Percentiles rank a stretch among this genome's conserved stretches.
Conservation (phyloP, 2,888 invertebrate genomes). For the Dusona sp. region DNA sequence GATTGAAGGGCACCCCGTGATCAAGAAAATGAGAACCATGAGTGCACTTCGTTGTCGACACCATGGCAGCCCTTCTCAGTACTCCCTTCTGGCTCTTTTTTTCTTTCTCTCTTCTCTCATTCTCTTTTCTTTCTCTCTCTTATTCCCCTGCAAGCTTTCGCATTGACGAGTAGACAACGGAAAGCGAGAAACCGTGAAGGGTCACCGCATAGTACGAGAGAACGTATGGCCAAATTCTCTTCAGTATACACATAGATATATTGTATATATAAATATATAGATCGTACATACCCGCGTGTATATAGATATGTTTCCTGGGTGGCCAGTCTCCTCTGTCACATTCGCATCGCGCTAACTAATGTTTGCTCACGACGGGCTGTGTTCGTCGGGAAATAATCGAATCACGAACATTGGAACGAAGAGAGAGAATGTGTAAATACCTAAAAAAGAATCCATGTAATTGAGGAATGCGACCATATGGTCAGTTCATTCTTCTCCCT, state of each 20-base stretch:
- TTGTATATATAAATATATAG: conserved; percentile 2
- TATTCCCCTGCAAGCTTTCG: conserved; percentile 69
- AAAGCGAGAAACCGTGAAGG: conserved; percentile 82
- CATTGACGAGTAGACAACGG: conserved; percentile 83
- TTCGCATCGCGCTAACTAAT: conserved; percentile 82
- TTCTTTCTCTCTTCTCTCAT: conserved; percentile 20
- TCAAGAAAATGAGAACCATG: conserved; percentile 81
- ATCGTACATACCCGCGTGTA: conserved; percentile 21
- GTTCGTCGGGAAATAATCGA: conserved; percentile 81
- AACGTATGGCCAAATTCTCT: conserved; percentile 59
- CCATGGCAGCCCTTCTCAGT: conserved; percentile 69
- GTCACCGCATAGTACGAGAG: conserved; percentile 76
- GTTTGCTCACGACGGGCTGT: conserved; percentile 82
- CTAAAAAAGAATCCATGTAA: conserved; percentile 51
- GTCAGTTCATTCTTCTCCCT: not conserved
- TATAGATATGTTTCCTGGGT: conserved; percentile 42
- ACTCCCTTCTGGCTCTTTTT: conserved; percentile 4
- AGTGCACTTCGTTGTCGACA: conserved; percentile 74
- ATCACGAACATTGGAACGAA: conserved; percentile 73
- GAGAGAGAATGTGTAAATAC: conserved; percentile 30
- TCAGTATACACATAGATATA: conserved; percentile 17
- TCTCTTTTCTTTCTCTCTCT: conserved; percentile 29
- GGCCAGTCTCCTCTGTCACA: conserved; percentile 51
- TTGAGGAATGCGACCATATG: conserved; percentile 35
- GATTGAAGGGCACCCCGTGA: conserved; percentile 46